A percentile compares a stretch with the other conserved stretches of the same genome.
These are phyloP conservation scores for Oophaga sylvatica DNA, from an alignment of 2,797 vertebrate genomes.

Conservation along the genomic window DNA sequence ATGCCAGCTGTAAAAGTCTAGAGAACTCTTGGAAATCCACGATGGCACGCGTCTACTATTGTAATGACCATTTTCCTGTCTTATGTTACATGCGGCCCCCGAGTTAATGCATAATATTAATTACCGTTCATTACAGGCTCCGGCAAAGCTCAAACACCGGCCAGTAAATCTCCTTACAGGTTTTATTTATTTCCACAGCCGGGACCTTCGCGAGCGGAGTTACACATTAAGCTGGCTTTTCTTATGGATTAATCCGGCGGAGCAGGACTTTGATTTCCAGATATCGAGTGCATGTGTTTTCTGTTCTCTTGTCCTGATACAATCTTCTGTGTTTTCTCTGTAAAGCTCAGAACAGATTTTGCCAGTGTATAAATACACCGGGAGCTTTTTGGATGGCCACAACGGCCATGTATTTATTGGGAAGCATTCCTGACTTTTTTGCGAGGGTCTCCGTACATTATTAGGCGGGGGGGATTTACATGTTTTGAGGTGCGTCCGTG, in stretches of 20 bases:
- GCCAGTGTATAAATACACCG: conserved; percentile 37
- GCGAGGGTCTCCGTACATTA: conserved; percentile 8
- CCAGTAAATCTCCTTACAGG: background rate
- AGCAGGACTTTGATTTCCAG: conserved; percentile 24
- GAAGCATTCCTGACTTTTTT: background rate
- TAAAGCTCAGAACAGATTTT: conserved; percentile 14
- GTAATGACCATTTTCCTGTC: background rate
- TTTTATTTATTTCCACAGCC: conserved; percentile 18
- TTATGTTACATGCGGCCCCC: background rate
- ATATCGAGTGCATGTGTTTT: conserved; percentile 18
- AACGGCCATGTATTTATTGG: conserved; percentile 22
- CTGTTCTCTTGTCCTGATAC: conserved; percentile 38
- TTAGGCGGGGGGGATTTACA: conserved; percentile 46
- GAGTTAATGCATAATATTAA: background rate
- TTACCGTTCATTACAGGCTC: background rate
- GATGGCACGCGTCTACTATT: background rate
- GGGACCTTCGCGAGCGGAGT: background rate
- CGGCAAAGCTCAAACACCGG: background rate
- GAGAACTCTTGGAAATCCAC: background rate
- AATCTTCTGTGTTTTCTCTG: conserved; percentile 47
- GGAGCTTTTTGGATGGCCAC: background rate
- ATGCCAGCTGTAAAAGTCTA: background rate
- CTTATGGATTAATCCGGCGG: conserved; percentile 22
- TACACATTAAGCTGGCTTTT: conserved; percentile 6
- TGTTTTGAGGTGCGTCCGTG: conserved; percentile 46